Evolutionary conservation across 2,113 vertebrate species (phyloP), one percentile per base, ranked within the genome.

Genomic region (Xiphorhynchus elegans): DNA sequence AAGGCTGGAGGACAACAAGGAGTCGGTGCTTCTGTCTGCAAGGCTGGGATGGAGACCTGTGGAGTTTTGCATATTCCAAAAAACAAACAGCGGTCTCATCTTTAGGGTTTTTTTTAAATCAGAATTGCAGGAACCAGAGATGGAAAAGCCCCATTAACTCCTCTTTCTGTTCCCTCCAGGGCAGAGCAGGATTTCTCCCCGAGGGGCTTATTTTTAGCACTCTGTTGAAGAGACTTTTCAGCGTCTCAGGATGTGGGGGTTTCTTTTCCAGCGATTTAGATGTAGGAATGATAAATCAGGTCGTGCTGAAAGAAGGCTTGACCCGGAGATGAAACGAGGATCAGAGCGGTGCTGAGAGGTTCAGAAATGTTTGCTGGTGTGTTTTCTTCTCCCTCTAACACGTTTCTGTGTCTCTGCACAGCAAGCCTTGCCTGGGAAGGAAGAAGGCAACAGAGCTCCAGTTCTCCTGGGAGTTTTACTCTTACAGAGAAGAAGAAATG

Each of bases 61-160:
- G 39, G 60, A 74, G 92, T 83, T 96, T 55, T 52, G 90, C 63
- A 24, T 62, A 46, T 67, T 46, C 40, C 17, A n/a, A 37, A 72
- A 75, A 84, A 47, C 7, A 60, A 89, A 74, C 52, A 75, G n/a
- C 68, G 70, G 77, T 2, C 12, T 29, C 75, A 33, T 56, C 44
- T 46, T 21, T 21, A 58, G 47, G 6, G 17, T 13, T n/a, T 58
- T 58, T 1, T 40, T 63, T 63, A 24, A 85, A 37, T 37, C 72
- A 75, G 76, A 69, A 46, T 59, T 79, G 50, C 60, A 91, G 44
- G 72, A 74, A 64, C 56, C 60, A 66, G 70, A 55, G 70, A 60
- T 86, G 91, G 80, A 69, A 86, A 67, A 86, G 80, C 21, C 80
- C 84, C 50, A 59, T 85, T 58, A 89, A 91, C 81, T 89, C 77